Base-by-base conservation (phyloP, 2,888 invertebrate genomes). In the Ischnus inquisitorius region DNA sequence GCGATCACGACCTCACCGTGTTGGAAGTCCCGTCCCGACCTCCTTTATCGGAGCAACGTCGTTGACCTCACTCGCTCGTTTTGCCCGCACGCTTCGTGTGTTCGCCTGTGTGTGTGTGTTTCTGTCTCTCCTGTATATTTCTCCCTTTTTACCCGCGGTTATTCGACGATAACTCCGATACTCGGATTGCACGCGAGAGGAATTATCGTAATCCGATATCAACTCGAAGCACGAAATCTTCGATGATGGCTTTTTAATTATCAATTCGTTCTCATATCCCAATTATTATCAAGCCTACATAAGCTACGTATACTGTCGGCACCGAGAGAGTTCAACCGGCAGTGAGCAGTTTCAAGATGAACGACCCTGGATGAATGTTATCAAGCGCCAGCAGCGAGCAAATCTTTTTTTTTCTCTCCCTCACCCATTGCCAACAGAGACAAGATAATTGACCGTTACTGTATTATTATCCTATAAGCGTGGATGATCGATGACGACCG, bases 11-110 rank as follows among this genome's bases (percentile, higher is more conserved):
- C 81, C 84, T 84, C 82, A 84, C 64, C 79, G 84, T 71, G 62
- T 71, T 84, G 69, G 75, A 54, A 67, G 68, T 78, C 79, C 77
- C 67, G 68, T 84, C 83, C 72, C 84, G 84, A 84, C 84, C 84
- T 84, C 84, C 84, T 84, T 84, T 84, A 84, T 84, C 81, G 81
- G 57, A 79, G 78, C 82, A 82, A 82, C 84, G 78, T 84, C 82
- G 75, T 82, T 82, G 69, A 71, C 75, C 75, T 81, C 84, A n/a
- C 72, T 75, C 39, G 54, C 28, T 75, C 60, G 71, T 19, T 80
- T n/a, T 60, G 25, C 60, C 28, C 60, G 60, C 60, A 25, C 60
- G 60, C 25, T 25, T 28, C 28, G 46, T 14, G 14, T 60, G 60
- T 57, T 79, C 60, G 3, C 19, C 14, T 14, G 14, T 60, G 60